Evolutionary conservation across 2,888 invertebrate genomes (phyloP).

Genomic region (Marasmarcha lunaedactyla): DNA sequence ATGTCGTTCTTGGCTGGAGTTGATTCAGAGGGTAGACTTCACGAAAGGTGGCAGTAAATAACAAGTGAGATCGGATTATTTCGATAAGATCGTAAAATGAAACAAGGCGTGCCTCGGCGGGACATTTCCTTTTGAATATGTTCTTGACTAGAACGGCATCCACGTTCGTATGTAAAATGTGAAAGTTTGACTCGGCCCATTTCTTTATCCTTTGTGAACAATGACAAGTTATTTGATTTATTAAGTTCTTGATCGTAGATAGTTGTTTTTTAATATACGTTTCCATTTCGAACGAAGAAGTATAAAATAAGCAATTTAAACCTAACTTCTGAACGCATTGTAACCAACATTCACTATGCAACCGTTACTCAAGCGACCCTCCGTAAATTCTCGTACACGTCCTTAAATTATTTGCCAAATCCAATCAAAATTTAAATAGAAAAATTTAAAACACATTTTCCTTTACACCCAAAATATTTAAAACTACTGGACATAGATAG

Average conservation of each 20-base stretch:
- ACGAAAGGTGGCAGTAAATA: slow-evolving; percentile 63
- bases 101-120: slow-evolving; percentile 56
- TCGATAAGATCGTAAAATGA: slow-evolving; percentile 70
- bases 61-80: slow-evolving; percentile 67
- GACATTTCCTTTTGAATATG: slow-evolving; percentile 53
- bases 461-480: no score
- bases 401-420: no score
- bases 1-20: slow-evolving; percentile 30
- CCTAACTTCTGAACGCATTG: no score
- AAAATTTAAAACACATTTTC: no score
- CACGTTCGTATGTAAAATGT: slow-evolving; percentile 35
- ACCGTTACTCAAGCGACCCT: no score
- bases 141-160: background rate
- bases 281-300: no score
- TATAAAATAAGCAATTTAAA: no score
- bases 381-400: no score
- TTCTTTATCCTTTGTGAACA: slow-evolving; percentile 16
- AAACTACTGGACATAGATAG: no score
- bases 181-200: slow-evolving; percentile 32
- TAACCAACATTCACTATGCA: no score
- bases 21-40: slow-evolving; percentile 31
- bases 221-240: slow-evolving; percentile 3
- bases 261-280: background rate
- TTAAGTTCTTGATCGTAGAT: background rate
- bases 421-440: no score